These are phyloP conservation scores for Vireo griseus DNA, from an alignment of 2,797 vertebrate genomes.

Conservation along the genomic window DNA sequence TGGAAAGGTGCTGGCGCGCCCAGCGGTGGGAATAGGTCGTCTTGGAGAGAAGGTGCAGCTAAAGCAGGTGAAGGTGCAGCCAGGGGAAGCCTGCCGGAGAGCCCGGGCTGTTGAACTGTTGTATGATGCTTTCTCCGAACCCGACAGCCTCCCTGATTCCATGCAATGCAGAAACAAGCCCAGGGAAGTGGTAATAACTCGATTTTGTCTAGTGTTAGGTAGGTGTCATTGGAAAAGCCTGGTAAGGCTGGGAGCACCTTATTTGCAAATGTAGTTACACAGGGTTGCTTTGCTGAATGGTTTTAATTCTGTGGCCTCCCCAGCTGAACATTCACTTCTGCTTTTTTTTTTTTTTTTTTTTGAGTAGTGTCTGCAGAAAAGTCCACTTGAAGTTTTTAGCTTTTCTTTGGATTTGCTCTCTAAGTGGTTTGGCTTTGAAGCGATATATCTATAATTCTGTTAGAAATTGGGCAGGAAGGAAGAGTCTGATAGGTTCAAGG, in stretches of 20 bases:
- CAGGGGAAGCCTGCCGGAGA: accelerated
- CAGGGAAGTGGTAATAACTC: accelerated
- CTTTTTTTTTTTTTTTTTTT: neutral
- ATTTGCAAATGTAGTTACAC: neutral
- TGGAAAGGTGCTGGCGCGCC: neutral
- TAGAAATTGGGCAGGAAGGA: neutral
- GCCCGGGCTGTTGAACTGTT: neutral
- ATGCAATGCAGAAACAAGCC: accelerated
- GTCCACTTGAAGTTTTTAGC: neutral
- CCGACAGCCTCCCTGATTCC: accelerated
- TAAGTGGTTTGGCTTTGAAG: accelerated
- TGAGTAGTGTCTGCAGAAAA: neutral
- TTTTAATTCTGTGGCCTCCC: neutral
- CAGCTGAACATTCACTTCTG: accelerated
- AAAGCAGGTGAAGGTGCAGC: neutral
- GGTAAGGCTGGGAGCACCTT: neutral
- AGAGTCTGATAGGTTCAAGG: neutral
- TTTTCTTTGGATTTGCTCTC: neutral
- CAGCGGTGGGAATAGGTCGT: neutral
- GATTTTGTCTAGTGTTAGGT: accelerated
- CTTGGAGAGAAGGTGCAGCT: neutral
- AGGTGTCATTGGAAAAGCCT: neutral
- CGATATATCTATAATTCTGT: neutral
- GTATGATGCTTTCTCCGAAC: accelerated
- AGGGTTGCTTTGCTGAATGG: neutral